Conservation (phyloP, 2,797 vertebrate genomes). For the Muscicapa comitata region DNA sequence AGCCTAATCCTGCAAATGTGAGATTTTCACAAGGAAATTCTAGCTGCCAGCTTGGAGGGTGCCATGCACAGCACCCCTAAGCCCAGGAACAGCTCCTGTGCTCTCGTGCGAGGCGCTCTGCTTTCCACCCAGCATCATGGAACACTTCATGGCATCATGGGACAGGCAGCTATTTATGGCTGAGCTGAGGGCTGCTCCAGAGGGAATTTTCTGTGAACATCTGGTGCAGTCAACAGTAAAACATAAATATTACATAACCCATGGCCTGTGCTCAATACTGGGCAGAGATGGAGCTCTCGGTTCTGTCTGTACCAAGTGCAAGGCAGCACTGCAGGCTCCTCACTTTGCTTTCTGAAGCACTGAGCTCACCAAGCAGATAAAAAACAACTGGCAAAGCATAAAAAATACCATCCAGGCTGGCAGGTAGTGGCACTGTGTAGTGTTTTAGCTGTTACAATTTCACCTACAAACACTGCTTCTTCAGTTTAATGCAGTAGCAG, state of each 20-base stretch:
- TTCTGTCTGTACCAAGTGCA: background rate
- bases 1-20: background rate
- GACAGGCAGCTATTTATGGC: slow-evolving; percentile 34
- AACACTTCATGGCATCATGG: background rate
- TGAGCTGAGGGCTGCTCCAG: slow-evolving; percentile 30
- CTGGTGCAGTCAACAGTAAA: slow-evolving; percentile 35
- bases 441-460: background rate
- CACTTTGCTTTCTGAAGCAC: background rate
- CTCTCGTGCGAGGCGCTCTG: background rate
- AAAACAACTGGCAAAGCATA: background rate
- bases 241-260: slow-evolving; percentile 49
- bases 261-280: background rate
- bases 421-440: background rate
- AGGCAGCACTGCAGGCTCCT: background rate
- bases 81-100: accelerated
- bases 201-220: slow-evolving; percentile 36
- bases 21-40: background rate
- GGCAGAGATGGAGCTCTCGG: background rate
- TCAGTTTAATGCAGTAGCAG: background rate
- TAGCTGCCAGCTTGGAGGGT: background rate
- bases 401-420: background rate
- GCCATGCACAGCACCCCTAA: accelerated
- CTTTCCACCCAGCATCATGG: background rate
- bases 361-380: background rate
- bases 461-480: background rate